Percentiles rank a stretch among this genome's conserved stretches.
Evolutionary conservation across 2,888 invertebrate species (phyloP).

Genomic region (Poecilus cupreus): DNA sequence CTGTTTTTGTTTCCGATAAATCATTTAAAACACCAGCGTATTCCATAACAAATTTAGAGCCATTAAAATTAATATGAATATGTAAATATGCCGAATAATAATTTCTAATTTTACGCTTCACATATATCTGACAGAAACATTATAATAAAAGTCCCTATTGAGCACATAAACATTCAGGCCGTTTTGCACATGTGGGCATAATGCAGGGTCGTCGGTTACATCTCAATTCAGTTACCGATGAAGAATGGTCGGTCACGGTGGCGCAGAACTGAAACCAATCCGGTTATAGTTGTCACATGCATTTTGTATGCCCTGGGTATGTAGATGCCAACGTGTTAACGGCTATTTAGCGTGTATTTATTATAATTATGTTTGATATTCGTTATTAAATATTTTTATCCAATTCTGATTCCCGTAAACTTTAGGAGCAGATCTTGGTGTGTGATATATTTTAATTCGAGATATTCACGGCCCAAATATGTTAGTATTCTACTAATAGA

Average conservation of each 20-base stretch:
- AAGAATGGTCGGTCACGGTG: constrained; percentile 44
- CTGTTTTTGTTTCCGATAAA: constrained; percentile 37
- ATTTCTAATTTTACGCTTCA: constrained; percentile 39
- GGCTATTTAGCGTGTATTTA: constrained; percentile 42
- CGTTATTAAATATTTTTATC: background rate
- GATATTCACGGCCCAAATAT: too few relatives aligned
- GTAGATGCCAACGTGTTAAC: constrained; percentile 1
- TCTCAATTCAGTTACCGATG: constrained; percentile 42
- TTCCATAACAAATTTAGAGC: constrained; percentile 30
- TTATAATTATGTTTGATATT: background rate
- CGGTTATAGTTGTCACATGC: constrained; percentile 42
- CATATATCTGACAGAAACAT: constrained; percentile 48
- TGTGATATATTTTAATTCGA: too few relatives aligned
- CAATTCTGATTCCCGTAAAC: too few relatives aligned
- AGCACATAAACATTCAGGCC: background rate
- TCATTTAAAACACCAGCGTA: constrained; percentile 27
- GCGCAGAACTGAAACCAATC: constrained; percentile 52
- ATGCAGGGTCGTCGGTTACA: constrained; percentile 24
- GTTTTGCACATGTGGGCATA: background rate
- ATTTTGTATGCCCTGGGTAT: background rate
- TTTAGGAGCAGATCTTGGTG: too few relatives aligned
- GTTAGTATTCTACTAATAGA: too few relatives aligned
- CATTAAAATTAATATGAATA: constrained; percentile 14
- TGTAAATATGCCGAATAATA: constrained; percentile 30
- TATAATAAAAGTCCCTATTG: constrained; percentile 46